Percentiles rank a stretch among this genome's conserved stretches.
Conservation (phyloP, 1,140 invertebrate species). For the Diachasma alloeum region DNA sequence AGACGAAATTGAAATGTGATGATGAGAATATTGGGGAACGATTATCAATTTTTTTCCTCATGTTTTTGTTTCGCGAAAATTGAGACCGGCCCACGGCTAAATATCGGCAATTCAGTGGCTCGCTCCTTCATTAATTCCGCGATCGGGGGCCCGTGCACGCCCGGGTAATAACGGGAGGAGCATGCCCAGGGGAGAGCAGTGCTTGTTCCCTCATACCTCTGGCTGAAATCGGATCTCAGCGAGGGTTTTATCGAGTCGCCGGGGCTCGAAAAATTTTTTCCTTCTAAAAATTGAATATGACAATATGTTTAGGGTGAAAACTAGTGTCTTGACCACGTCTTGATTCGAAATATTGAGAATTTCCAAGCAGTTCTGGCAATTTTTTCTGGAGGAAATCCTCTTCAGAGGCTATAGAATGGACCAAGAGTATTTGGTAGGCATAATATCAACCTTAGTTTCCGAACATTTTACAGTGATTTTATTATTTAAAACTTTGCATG, state of each 20-base stretch:
- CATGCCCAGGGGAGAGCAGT: neutral
- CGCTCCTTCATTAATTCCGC: conserved; percentile 5
- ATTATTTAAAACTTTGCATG: too few species aligned
- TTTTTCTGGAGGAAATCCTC: too few species aligned
- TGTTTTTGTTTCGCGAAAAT: neutral
- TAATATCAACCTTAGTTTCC: too few species aligned
- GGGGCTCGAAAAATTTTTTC: too few species aligned
- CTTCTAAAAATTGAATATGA: too few species aligned
- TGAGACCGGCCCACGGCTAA: neutral
- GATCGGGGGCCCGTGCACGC: neutral
- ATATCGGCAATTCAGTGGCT: neutral
- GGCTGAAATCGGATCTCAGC: neutral
- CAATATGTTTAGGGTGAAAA: too few species aligned
- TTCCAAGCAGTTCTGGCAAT: too few species aligned
- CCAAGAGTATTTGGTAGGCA: too few species aligned
- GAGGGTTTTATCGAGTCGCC: neutral
- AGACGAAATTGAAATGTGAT: conserved; percentile 4
- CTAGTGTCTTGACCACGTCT: too few species aligned
- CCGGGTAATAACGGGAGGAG: neutral
- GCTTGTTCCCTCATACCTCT: neutral
- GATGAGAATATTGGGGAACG: neutral
- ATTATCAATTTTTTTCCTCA: neutral
- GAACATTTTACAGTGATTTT: too few species aligned
- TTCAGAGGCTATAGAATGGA: too few species aligned
- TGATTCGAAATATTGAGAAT: too few species aligned